These are phyloP conservation scores for Tachypleus tridentatus DNA, from an alignment of 1,140 invertebrate genomes.

Conservation along the genomic window DNA sequence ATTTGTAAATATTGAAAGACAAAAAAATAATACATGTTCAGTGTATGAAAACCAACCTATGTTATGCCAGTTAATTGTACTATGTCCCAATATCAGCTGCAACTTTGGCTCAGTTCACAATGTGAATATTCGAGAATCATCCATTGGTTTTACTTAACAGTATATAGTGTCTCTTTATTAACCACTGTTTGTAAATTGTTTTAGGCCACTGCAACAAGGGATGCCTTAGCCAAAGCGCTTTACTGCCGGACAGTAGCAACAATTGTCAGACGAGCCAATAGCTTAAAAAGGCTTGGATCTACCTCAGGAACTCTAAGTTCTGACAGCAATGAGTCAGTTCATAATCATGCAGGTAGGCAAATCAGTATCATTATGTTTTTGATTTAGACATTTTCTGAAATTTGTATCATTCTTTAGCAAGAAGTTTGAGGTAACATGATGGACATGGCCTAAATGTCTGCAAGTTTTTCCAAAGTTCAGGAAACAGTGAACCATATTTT, in stretches of 20 bases:
- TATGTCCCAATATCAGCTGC: neutral
- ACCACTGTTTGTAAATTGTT: conserved; percentile 1
- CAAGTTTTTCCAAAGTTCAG: no score
- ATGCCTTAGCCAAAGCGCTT: conserved; percentile 79
- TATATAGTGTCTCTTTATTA: no score
- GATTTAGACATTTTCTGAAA: no score
- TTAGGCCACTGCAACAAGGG: conserved; percentile 67
- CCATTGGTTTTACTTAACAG: conserved; percentile 4
- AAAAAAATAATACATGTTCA: no score
- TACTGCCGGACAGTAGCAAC: conserved; percentile 91
- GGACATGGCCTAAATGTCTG: no score
- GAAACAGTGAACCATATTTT: no score
- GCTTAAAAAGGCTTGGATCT: conserved; percentile 71
- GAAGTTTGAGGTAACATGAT: no score
- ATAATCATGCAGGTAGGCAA: conserved; percentile 53
- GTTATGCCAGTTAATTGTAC: no score
- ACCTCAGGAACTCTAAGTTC: conserved; percentile 73
- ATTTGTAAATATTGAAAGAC: no score
- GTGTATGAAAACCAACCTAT: no score
- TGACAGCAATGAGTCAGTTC: conserved; percentile 80
- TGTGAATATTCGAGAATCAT: neutral
- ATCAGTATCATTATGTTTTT: no score
- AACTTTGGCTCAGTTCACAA: conserved; percentile 1
- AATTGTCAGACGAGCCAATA: conserved; percentile 82
- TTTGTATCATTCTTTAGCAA: no score